Evolutionary conservation across 2,797 vertebrate genomes (phyloP).

Genomic region (Lutjanus campechanus): DNA sequence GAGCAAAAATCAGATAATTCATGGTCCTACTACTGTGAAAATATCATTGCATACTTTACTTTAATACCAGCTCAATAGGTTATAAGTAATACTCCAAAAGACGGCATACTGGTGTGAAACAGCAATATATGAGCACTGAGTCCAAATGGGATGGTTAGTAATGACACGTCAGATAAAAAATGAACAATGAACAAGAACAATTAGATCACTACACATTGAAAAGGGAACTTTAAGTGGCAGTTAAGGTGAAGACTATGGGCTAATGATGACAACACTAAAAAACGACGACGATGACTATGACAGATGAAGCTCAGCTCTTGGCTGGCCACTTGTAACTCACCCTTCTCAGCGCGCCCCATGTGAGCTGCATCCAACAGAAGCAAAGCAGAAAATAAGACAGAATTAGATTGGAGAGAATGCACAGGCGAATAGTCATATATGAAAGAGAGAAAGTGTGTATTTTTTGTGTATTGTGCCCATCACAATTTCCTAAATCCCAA

Average conservation of each 20-base stretch:
- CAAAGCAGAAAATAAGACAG: conserved; percentile 77
- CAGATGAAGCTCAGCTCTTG: conserved; percentile 62
- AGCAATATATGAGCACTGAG: too few species aligned
- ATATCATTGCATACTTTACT: background rate
- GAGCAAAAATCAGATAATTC: conserved; percentile 1
- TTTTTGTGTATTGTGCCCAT: background rate
- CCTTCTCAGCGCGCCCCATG: conserved; percentile 83
- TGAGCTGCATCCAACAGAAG: conserved; percentile 79
- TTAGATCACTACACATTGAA: conserved; percentile 16
- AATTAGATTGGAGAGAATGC: conserved; percentile 69
- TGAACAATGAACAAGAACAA: conserved; percentile 18
- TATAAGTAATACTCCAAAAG: background rate
- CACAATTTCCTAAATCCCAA: background rate
- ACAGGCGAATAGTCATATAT: conserved; percentile 39
- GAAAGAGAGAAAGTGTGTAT: conserved; percentile 5
- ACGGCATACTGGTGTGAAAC: background rate
- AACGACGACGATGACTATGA: conserved; percentile 34
- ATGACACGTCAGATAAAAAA: conserved; percentile 15
- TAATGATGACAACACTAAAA: conserved; percentile 27
- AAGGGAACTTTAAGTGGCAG: background rate
- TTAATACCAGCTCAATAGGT: conserved; percentile 7
- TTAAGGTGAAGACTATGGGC: conserved; percentile 14
- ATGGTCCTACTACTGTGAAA: background rate
- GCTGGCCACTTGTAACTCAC: conserved; percentile 76
- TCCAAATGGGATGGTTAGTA: conserved; percentile 31